Evolutionary conservation across 2,113 vertebrate species (phyloP).

Genomic region (Vanacampus margaritifer): DNA sequence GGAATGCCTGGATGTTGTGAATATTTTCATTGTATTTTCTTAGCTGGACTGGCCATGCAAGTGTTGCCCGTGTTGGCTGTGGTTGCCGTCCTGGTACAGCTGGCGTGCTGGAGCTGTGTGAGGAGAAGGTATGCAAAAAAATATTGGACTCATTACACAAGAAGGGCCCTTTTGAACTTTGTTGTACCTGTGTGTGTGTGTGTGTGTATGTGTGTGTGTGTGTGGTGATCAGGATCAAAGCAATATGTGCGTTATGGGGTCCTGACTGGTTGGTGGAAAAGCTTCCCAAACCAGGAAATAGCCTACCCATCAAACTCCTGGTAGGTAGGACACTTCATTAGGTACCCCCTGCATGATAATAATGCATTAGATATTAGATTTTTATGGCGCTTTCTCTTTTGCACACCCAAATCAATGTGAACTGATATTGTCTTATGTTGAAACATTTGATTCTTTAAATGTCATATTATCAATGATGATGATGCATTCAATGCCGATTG

Average conservation of each 20-base stretch:
- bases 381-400: too few relatives aligned
- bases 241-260: conserved; percentile 59
- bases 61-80: conserved; percentile 38
- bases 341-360: background rate
- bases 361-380: too few relatives aligned
- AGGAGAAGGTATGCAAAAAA: conserved; percentile 59
- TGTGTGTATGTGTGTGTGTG: conserved; percentile 9
- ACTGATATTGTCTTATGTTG: too few relatives aligned
- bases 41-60: conserved; percentile 47
- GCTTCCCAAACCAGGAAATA: conserved; percentile 69
- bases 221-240: conserved; percentile 59
- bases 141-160: background rate
- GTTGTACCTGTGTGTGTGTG: conserved; percentile 3
- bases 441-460: too few relatives aligned
- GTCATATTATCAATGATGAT: too few relatives aligned
- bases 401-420: too few relatives aligned
- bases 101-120: conserved; percentile 67
- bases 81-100: conserved; percentile 43
- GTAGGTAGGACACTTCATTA: conserved; percentile 55
- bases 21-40: too few relatives aligned
- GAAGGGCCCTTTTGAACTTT: background rate
- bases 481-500: too few relatives aligned
- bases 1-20: too few relatives aligned
- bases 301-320: conserved; percentile 68
- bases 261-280: conserved; percentile 61